Evolutionary conservation across 2,113 vertebrate genomes (phyloP), one percentile per base, ranked within the genome.

Genomic region (Castor canadensis): DNA sequence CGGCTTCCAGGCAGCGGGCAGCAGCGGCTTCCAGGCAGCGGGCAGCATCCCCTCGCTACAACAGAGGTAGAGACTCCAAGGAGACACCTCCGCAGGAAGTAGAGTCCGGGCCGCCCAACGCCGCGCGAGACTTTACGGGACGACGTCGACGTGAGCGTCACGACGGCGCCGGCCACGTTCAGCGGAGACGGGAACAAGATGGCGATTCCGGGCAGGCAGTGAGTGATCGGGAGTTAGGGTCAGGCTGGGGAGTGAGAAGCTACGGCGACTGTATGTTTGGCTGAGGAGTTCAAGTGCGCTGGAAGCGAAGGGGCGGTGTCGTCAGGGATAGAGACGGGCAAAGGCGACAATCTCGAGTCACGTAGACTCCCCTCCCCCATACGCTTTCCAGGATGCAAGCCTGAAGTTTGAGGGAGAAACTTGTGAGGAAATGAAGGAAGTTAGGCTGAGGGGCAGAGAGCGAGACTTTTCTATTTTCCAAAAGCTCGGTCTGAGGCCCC

Each of bases 171-270:
- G 43, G 83, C 88, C 73, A 93, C 95, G 93, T 91, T 93, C 62
- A 40, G 76, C 81, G 93, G 84, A 95, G 92, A 60, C 94, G 60
- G 79, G 93, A 86, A 49, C 96, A 99, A 99, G 97, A 99, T 99
- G 99, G 99, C 99, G 98, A 98, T 98, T 76, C 92, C 98, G 86
- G 96, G 98, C 95, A 99, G 98, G 98, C 98, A 99, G 99, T 99
- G 98, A 99, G 99, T 99, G 97, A 30, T 28, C 12, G 90, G 52
- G 81, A 96, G 84, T 67, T 88, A 38, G 90, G 91, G 85, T 80
- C 58, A 76, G 91, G 79, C 82, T 93, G 94, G 92, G 94, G 72
- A 81, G 0, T 19, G 72, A 93, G 75, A 67, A 10, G 16, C 40
- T 19, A 26, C 83, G 72, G 85, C 94, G 73, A 10, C 94, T 75